Conservation (phyloP, 2,888 invertebrate genomes). For the Drosophila meridionalis region DNA sequence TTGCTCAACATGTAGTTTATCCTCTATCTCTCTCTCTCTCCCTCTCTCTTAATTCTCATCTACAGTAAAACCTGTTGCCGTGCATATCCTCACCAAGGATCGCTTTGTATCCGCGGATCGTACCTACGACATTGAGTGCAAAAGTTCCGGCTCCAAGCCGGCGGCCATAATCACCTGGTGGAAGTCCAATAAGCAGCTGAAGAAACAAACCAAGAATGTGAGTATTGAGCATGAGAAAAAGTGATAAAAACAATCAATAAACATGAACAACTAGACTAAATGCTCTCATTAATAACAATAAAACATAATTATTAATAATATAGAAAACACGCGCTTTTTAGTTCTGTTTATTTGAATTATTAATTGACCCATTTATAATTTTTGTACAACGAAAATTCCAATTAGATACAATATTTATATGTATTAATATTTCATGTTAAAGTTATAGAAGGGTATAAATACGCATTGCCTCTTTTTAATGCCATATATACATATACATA, state of each 20-base stretch:
- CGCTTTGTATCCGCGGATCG: constrained; percentile 93
- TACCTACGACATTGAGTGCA: constrained; percentile 94
- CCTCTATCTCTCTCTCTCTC: neutral
- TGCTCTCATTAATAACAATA: constrained; percentile 17
- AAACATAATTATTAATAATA: constrained; percentile 10
- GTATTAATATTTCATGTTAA: neutral
- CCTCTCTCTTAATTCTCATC: neutral
- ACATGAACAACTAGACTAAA: constrained; percentile 1
- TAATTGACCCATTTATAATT: constrained; percentile 19
- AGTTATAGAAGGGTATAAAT: neutral
- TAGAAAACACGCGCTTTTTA: neutral
- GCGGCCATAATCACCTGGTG: constrained; percentile 95
- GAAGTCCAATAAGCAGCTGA: constrained; percentile 93
- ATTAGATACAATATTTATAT: neutral
- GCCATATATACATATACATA: neutral
- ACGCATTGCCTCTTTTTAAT: neutral
- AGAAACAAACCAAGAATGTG: constrained; percentile 92
- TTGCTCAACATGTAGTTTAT: neutral
- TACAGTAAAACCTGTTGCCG: constrained; percentile 93
- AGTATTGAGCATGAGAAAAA: constrained; percentile 85
- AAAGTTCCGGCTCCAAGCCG: constrained; percentile 93
- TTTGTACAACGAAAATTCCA: neutral
- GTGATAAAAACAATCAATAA: neutral
- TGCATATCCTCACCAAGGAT: constrained; percentile 93
- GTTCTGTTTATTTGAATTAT: constrained; percentile 1